Evolutionary conservation across 1,140 invertebrate species (phyloP).

Genomic region (Drosophila nannoptera): DNA sequence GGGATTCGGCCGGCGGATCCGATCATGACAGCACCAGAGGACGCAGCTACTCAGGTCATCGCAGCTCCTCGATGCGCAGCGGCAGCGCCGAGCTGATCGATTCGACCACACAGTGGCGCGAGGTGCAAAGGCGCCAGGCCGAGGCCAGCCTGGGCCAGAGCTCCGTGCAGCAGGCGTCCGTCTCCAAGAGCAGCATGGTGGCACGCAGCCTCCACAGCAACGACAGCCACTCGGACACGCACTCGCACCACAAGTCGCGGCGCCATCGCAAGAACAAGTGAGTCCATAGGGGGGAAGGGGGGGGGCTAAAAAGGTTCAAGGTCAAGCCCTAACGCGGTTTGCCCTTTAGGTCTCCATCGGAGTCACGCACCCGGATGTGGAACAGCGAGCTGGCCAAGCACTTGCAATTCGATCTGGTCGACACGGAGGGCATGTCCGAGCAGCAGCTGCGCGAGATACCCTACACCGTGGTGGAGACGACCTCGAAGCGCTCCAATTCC

Average conservation of each 20-base stretch:
- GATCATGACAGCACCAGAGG: conserved; percentile 80
- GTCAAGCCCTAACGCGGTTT: background rate
- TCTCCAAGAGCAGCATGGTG: conserved; percentile 81
- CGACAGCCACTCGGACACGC: conserved; percentile 80
- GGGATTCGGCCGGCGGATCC: conserved; percentile 80
- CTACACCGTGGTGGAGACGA: conserved; percentile 92
- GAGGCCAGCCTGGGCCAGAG: conserved; percentile 81
- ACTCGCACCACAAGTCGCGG: conserved; percentile 79
- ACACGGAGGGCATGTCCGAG: conserved; percentile 92
- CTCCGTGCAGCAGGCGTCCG: conserved; percentile 84
- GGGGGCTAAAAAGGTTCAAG: too few relatives aligned
- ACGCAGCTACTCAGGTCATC: conserved; percentile 79
- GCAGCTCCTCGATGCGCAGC: conserved; percentile 74
- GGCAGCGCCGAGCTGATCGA: conserved; percentile 87
- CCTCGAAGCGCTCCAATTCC: conserved; percentile 75
- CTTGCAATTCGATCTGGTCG: conserved; percentile 93
- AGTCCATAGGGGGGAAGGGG: conserved; percentile 31
- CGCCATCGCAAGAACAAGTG: conserved; percentile 85
- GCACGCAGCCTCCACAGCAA: conserved; percentile 80
- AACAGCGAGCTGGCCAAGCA: conserved; percentile 89
- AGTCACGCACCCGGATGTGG: conserved; percentile 81
- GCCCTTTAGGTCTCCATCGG: conserved; percentile 82
- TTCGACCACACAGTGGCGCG: conserved; percentile 91
- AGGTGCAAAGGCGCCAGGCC: conserved; percentile 87
- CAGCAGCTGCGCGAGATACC: conserved; percentile 94